Conservation (phyloP, 2,113 vertebrate species). For the Anarhynchus alexandrinus region DNA sequence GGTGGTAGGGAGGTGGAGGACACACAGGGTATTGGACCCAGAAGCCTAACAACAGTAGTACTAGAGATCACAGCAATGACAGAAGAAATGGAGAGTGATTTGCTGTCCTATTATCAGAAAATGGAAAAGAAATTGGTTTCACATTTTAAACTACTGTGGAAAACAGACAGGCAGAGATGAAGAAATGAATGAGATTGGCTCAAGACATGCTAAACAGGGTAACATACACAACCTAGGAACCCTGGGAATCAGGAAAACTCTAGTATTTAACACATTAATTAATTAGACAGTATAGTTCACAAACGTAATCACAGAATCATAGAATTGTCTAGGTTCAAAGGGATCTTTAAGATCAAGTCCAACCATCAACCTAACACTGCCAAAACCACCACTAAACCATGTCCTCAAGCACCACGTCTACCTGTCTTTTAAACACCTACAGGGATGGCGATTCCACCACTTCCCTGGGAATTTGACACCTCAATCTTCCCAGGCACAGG, state of each 20-base stretch:
- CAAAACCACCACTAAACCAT: no score
- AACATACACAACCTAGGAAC: background rate
- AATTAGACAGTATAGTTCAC: background rate
- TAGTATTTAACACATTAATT: background rate
- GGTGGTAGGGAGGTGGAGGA: background rate
- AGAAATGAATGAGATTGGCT: background rate
- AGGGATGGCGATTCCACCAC: no score
- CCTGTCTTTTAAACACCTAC: no score
- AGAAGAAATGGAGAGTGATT: background rate
- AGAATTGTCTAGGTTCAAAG: no score
- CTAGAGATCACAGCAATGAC: accelerated
- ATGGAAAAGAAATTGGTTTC: background rate
- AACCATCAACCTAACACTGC: no score
- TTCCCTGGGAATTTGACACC: no score
- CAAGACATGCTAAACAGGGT: background rate
- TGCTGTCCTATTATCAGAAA: background rate
- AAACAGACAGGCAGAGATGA: background rate
- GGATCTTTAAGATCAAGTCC: no score
- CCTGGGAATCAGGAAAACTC: background rate
- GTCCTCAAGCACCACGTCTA: no score
- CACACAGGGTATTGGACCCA: background rate
- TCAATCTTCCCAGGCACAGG: no score
- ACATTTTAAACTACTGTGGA: background rate
- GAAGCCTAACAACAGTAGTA: background rate
- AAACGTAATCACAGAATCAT: no score